A percentile compares a stretch with the other conserved stretches of the same genome.
These are phyloP conservation scores for human DNA, from an alignment of 2,113 vertebrate species.

Conservation along the genomic window DNA sequence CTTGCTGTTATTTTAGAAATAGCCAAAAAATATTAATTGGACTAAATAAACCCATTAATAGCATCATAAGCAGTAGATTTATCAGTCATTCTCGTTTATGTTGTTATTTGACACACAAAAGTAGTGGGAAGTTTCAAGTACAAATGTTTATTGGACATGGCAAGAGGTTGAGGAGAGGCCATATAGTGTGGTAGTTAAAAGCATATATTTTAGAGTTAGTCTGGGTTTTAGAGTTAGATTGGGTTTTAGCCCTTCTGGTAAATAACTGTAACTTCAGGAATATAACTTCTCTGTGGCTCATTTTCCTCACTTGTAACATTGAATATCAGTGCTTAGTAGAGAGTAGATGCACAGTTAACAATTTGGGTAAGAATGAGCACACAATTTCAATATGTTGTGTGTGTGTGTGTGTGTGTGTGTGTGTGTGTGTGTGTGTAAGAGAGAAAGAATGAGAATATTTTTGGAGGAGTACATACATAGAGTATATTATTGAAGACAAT, in stretches of 20 bases:
- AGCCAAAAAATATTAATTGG: slow-evolving; percentile 6
- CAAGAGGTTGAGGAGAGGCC: not conserved
- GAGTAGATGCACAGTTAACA: not conserved
- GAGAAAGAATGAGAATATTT: not conserved
- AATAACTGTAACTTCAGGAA: not conserved
- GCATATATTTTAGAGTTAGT: not conserved
- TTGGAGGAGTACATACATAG: not conserved
- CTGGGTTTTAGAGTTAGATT: not conserved
- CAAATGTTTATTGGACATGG: not conserved
- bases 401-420: too few species aligned
- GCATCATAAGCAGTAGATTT: not conserved
- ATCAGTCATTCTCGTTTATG: slow-evolving; percentile 26
- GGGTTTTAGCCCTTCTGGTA: not conserved
- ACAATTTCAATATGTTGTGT: not conserved
- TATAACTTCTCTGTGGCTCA: not conserved
- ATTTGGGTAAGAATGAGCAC: not conserved
- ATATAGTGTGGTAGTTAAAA: not conserved
- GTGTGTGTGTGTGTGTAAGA: not conserved
- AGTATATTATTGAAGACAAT: not conserved
- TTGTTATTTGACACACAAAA: slow-evolving; percentile 5
- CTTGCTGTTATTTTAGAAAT: slow-evolving; percentile 44
- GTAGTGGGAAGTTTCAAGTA: not conserved
- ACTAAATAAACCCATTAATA: slow-evolving; percentile 37
- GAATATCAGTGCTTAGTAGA: not conserved
- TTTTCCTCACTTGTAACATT: not conserved